Percentiles rank a stretch among this genome's conserved stretches.
Evolutionary conservation across 2,113 vertebrate genomes (phyloP).

Genomic region (Corydoras sp.): DNA sequence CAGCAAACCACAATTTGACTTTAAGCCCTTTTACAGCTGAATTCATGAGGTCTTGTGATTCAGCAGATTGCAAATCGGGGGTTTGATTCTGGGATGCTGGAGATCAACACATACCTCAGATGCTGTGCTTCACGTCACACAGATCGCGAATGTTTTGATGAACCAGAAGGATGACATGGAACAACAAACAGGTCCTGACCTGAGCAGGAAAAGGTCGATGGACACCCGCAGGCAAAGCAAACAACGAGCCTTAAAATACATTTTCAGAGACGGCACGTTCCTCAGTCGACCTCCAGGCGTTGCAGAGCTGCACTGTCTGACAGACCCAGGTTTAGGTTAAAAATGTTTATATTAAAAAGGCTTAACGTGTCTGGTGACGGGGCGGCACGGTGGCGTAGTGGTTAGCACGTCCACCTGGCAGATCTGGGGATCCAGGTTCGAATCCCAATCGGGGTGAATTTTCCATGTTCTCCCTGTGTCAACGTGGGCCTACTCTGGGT

Average conservation of each 20-base stretch:
- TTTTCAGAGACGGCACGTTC: constrained; percentile 1
- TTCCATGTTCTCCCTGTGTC: too few species aligned
- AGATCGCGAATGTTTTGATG: constrained; percentile 18
- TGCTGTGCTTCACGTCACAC: neutral
- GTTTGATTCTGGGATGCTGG: too few species aligned
- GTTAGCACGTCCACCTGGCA: too few species aligned
- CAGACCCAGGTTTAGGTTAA: constrained; percentile 11
- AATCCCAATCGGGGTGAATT: too few species aligned
- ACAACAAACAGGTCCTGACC: constrained; percentile 13
- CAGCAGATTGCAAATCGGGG: too few species aligned
- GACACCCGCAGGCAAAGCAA: constrained; percentile 4
- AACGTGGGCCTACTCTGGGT: too few species aligned
- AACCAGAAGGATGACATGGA: constrained; percentile 3
- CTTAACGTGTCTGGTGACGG: too few species aligned
- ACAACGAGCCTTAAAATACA: neutral
- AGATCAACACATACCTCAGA: neutral
- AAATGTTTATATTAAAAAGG: neutral
- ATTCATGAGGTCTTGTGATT: too few species aligned
- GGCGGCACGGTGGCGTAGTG: too few species aligned
- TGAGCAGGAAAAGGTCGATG: constrained; percentile 4
- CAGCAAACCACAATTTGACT: constrained; percentile 3
- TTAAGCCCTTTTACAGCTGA: too few species aligned
- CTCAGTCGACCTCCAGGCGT: neutral
- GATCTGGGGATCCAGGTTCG: too few species aligned
- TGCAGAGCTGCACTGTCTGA: neutral